Conservation (phyloP, 2,888 invertebrate species). For the Apomyelois bistriatella region DNA sequence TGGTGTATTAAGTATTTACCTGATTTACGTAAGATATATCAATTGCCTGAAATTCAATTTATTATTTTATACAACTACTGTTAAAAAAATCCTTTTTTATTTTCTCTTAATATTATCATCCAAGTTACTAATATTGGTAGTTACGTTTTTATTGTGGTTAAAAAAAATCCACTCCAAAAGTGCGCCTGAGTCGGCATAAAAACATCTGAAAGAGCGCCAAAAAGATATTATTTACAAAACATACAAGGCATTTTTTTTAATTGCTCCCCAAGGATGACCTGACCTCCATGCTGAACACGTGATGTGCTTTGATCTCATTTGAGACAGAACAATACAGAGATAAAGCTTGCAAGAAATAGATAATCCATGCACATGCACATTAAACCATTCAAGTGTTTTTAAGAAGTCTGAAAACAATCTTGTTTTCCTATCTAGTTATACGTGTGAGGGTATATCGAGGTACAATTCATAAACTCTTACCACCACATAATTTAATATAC, state of each 20-base stretch:
- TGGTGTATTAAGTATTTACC: no score
- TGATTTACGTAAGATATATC: no score
- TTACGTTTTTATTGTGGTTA: not conserved
- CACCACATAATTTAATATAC: no score
- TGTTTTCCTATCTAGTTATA: no score
- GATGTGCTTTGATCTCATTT: conserved; percentile 51
- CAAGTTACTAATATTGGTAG: not conserved
- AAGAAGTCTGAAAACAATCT: no score
- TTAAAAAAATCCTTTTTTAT: not conserved
- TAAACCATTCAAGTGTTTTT: no score
- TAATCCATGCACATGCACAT: no score
- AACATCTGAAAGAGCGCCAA: conserved; percentile 35
- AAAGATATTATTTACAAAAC: conserved; percentile 73
- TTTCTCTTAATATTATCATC: not conserved
- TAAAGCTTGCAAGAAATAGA: not conserved
- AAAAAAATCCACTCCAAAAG: not conserved
- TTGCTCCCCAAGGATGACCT: conserved; percentile 56
- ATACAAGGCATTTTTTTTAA: conserved; percentile 58
- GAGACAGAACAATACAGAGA: conserved; percentile 12
- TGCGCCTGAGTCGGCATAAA: not conserved
- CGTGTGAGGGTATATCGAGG: no score
- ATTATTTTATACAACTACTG: no score
- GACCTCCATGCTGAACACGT: conserved; percentile 64
- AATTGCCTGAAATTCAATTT: no score
- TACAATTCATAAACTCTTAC: no score